A percentile compares a stretch with the other conserved stretches of the same genome.
Conservation (phyloP, 92 coral and sea anemone species). For the Paramuricea clavata region DNA sequence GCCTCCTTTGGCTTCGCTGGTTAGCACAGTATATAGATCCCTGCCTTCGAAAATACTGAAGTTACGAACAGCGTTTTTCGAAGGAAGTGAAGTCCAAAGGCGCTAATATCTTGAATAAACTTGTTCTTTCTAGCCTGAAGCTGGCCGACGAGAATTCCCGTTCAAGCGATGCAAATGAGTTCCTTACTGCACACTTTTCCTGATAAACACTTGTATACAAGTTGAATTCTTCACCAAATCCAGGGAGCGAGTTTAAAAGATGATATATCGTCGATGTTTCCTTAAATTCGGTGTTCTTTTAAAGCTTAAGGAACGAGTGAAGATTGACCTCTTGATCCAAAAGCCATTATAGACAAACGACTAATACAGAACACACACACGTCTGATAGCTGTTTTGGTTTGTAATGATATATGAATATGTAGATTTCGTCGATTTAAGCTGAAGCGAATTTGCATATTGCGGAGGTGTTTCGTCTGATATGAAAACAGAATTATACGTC, state of each 20-base stretch:
- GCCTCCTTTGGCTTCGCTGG: neutral
- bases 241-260: neutral
- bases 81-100: neutral
- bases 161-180: neutral
- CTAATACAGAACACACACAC: neutral
- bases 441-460: slow-evolving; percentile 23
- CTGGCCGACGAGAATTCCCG: neutral
- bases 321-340: neutral
- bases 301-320: neutral
- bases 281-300: neutral
- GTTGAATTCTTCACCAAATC: neutral
- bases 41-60: neutral
- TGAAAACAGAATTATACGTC: neutral
- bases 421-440: neutral
- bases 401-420: neutral
- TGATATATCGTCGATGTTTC: neutral
- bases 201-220: neutral
- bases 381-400: slow-evolving; percentile 16
- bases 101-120: neutral
- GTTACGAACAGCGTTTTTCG: neutral
- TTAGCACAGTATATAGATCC: neutral
- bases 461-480: neutral
- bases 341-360: neutral
- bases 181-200: no score
- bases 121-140: neutral